Percentiles rank a stretch among this genome's conserved stretches.
Evolutionary conservation across 2,113 vertebrate species (phyloP).

Genomic region (Irena cyanogastra): DNA sequence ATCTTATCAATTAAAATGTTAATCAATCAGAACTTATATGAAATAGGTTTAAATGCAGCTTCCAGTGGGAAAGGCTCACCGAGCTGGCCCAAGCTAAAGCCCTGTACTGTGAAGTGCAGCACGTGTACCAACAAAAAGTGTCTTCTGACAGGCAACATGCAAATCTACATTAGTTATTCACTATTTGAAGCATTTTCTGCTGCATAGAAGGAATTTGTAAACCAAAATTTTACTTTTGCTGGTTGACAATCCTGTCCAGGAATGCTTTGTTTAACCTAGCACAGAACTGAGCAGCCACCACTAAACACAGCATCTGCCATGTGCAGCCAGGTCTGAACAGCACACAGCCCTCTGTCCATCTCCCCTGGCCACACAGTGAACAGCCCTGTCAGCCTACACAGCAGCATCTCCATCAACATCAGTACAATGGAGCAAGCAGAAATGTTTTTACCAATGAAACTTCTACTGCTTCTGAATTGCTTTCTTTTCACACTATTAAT

Average conservation of each 20-base stretch:
- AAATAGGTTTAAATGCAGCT: background rate
- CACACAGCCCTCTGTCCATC: background rate
- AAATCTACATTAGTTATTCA: background rate
- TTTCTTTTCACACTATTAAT: background rate
- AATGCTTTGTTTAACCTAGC: background rate
- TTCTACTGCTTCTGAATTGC: background rate
- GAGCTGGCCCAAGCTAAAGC: background rate
- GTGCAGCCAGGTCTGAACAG: background rate
- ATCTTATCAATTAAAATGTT: background rate
- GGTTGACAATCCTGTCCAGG: background rate
- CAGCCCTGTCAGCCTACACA: background rate
- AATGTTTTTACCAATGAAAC: background rate
- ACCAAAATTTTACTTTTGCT: background rate
- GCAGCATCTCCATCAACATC: rapidly evolving
- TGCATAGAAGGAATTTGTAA: background rate
- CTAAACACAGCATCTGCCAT: background rate
- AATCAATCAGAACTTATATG: background rate
- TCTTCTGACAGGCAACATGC: background rate
- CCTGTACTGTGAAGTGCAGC: background rate
- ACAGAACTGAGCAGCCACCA: background rate
- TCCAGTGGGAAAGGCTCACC: background rate
- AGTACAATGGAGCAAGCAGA: background rate
- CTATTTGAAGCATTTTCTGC: background rate
- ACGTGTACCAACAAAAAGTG: background rate
- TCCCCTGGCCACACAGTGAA: background rate